Evolutionary conservation across 2,113 vertebrate species (phyloP), one percentile per base, ranked within the genome.

Genomic region (Takifugu flavidus): DNA sequence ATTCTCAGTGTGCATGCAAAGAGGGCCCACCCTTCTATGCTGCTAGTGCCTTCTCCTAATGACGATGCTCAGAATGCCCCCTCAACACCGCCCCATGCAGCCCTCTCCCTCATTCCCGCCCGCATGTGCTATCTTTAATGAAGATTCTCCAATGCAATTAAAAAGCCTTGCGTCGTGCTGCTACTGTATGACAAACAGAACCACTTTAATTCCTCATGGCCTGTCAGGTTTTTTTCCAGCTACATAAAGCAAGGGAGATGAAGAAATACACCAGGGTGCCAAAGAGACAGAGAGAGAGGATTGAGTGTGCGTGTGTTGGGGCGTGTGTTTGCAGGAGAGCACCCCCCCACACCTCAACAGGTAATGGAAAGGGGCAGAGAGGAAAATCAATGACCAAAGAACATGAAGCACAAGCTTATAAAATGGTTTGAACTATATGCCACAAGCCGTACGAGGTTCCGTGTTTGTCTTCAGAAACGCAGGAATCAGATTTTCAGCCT

Each of bases 121-220:
- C 86, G 92, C 93, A 92, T 93, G 91, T 91, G 93, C 91, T 95
- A 93, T 92, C 92, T 91, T 93, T 96, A 96, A 98, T 95, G 95
- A 98, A 96, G 93, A 96, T 95, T 93, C 93, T 93, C 91, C 92
- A 93, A 91, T 91, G 94, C 95, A 98, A 98, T 98, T 96, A 97
- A 94, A 95, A 89, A 94, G 91, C 92, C 78, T 90, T 91, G 93
- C 90, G 93, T 92, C 92, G 90, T 85, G 84, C 92, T 92, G 88
- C 88, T 91, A 82, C 88, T 82, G 82, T 85, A 87, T 86, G 88
- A 89, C 83, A 89, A 89, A 87, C 85, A 83, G 73, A 82, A 70
- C 77, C 82, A 70, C 80, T 70, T 75, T 84, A 86, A 86, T 88
- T 83, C 78, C 83, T 88, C 87, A 88, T 52, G 83, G 77, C 79